Evolutionary conservation across 2,113 vertebrate species (phyloP), one percentile per base, ranked within the genome.

Genomic region (Psilopsiagon aymara): DNA sequence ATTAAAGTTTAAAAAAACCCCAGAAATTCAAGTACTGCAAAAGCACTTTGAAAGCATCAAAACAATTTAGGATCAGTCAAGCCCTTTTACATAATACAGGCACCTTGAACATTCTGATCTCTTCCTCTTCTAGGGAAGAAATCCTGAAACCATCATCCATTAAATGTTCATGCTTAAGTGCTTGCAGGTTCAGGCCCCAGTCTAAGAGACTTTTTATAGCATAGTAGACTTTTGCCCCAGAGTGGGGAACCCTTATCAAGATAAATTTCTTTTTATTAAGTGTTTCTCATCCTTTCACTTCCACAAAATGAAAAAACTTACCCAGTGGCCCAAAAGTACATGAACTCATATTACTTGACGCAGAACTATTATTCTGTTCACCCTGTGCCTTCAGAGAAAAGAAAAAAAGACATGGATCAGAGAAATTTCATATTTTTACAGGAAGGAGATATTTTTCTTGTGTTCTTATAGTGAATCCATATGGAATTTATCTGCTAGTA

Each of bases 281-380:
- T 14, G 9, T 52, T 88, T 64, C 64, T 84, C 20, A 70, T 70
- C n/a, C 80, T 89, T 94, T 78, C 67, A 79, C 24, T 77, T 80
- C 46, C 59, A 89, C 49, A 86, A 69, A 84, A 62, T 15, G 39
- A 91, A 94, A 87, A 84, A 84, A 96, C 98, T 98, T 97, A 99
- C 99, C 99, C 97, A 98, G 94, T 97, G 98, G 98, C 81, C 98
- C 98, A 80, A 98, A 97, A 97, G 98, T 98, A 98, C 98, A 99
- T 98, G 99, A 98, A 98, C 98, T 98, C 98, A 98, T 97, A 97
- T 94, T 98, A 97, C 97, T 99, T 63, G 98, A 98, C 25, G 98
- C 97, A 95, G 98, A 99, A 98, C 99, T 99, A 94, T 97, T 99
- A 92, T 98, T 98, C 98, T 98, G 99, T 97, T 99, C 99, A 94